Base-by-base conservation (phyloP, 2,888 invertebrate genomes). In the Cephus runcator region DNA sequence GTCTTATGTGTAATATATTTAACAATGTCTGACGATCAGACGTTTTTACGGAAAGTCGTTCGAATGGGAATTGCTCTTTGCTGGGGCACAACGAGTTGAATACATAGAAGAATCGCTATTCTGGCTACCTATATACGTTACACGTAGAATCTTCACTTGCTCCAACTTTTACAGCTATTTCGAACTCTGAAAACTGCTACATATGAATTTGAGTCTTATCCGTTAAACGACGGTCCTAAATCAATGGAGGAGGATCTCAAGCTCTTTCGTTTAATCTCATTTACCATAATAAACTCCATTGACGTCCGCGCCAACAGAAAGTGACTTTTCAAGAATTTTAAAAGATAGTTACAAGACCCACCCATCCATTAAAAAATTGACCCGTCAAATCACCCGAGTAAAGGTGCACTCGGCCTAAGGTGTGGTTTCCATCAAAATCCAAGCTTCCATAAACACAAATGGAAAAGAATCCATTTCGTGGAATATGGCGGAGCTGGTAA, bases 1-100 rank as follows among this genome's bases (percentile, higher is more conserved):
- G 23, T 56, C 56, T 23, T 56, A 56, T 56, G 84, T 82, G 85
- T 86, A 86, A 86, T 86, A 86, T 85, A 86, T 86, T 87, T 85
- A 84, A 86, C 85, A 85, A 85, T 86, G 84, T 85, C 85, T 83
- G 82, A 82, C 84, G 86, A 86, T 86, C 85, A 85, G 85, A 87
- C 86, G 84, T 87, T 88, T 89, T 90, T 88, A 89, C 87, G 87
- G 85, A 88, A 85, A 88, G 88, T 90, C 90, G 87, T 89, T 90
- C 85, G 91, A 89, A 90, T 91, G 89, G 87, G 80, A 91, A 91
- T 89, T 84, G 88, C 88, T 86, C 83, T 81, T 87, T 87, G 84
- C 71, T 34, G 30, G 31, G 71, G 11, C 33, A 23, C 71, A 71
- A 84, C 79, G 76, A 56, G 80, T 79, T 79, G 80, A 79, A 80